Conservation (phyloP, 2,888 invertebrate species). For the Panzeria rudis region DNA sequence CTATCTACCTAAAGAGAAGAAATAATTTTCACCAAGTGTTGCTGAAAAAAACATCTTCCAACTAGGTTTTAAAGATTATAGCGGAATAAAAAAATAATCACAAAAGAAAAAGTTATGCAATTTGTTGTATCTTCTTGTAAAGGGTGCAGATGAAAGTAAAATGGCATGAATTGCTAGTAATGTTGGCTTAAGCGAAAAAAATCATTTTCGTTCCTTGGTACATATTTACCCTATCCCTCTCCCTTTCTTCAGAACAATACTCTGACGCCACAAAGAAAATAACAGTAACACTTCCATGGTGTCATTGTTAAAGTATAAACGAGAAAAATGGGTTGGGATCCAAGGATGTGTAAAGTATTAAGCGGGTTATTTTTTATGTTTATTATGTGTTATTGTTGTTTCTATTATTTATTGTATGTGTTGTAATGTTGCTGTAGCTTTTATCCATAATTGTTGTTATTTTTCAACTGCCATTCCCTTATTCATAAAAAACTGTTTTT, state of each 20-base stretch:
- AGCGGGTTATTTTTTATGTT: conserved; percentile 37
- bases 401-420: conserved; percentile 30
- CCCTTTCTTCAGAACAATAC: neutral
- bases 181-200: conserved; percentile 11
- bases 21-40: too few species aligned
- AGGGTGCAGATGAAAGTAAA: neutral
- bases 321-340: neutral
- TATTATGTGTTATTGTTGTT: conserved; percentile 39
- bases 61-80: neutral
- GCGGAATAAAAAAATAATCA: neutral
- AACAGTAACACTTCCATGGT: neutral
- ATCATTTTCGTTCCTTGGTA: neutral
- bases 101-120: neutral
- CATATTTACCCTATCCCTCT: neutral
- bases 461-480: conserved; percentile 32
- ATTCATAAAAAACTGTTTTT: conserved; percentile 20
- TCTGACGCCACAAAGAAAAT: neutral
- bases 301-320: neutral
- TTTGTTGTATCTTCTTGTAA: neutral
- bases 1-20: too few species aligned
- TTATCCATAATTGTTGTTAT: conserved; percentile 58
- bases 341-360: neutral
- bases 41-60: neutral
- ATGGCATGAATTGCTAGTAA: neutral
- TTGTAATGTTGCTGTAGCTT: conserved; percentile 38